Evolutionary conservation across 23 tunicate species (phyloP), one percentile per base, ranked within the genome.

Genomic region (Oikopleura albicans): DNA sequence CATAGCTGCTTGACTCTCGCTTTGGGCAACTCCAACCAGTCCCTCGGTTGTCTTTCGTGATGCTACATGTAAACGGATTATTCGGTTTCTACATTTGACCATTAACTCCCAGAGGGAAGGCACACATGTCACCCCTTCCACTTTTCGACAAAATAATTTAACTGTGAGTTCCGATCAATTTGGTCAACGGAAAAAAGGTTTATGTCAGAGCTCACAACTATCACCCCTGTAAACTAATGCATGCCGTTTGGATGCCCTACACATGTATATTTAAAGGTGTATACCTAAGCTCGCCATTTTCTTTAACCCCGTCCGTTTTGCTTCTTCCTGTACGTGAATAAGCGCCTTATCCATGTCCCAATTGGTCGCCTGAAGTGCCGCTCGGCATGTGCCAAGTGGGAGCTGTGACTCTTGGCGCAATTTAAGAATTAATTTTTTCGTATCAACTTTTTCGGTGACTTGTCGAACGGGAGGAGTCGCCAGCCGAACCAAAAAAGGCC

Each of bases 371-470:
- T 16, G 33, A 4, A 71, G 79, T 2, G 79, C 79, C 35, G 79
- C 28, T 71, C 79, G 33, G 31, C 79, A 71, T 12, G 79, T 71
- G 28, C 79, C 79, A 71, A 71, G 79, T 22, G 79, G 79, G 4
- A 71, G 37, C 37, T 71, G 79, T 2, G 79, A 71, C 37, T 71
- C 79, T 71, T 71, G 79, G 31, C 79, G 79, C 34, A 71, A 29
- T 16, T 29, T 16, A 34, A 71, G 28, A 37, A 71, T 71, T 37
- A 71, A 29, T 71, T 71, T 71, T 29, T 71, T 71, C 31, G 79
- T 71, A 71, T 71, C 79, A 29, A 71, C 79, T 22, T 22, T 22
- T 12, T 12, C 22, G 63, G 16, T 49, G 12, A 22, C 63, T 49
- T 12, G 63, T 49, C 63, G 12, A 22, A 49, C 22, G 22, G 22